Evolutionary conservation across 2,888 invertebrate species (phyloP), one percentile per base, ranked within the genome.

Genomic region (Nemapogon koenigi): DNA sequence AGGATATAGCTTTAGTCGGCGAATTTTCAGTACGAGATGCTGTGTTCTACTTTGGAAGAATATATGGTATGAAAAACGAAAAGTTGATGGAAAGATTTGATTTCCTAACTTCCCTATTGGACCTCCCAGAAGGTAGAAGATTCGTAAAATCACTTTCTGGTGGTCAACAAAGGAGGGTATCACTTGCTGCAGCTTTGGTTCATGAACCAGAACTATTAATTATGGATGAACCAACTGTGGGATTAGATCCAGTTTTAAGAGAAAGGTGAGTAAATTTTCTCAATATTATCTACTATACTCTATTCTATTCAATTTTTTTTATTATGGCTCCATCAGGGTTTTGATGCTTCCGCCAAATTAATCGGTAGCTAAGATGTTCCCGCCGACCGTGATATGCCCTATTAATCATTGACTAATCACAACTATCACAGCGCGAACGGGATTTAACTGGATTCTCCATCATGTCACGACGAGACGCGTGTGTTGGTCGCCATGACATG

Each of bases 191-290:
- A 3, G 92, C 95, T 1, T 70, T 96, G 55, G 84, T 96, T 0
- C 94, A 95, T 55, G 89, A 89, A 48, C 95, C 96, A 0, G 90
- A 94, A 59, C 66, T 96, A 18, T 73, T 96, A 17, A 94, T 96
- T 42, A 67, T 96, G 51, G 96, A 96, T 55, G 96, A 96, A 58
- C 95, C 95, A 0, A 96, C 95, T 0, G 95, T 94, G n/a, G 96
- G 95, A 0, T 81, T 96, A 41, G 96, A 96, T 73, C 95, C 95
- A 1, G 83, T 95, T 45, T 69, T 96, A 38, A 82, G 93, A 61
- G 89, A 91, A 63, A 86, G 86, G 91, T 89, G 61, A 70, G 76
- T 35, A 6, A 16, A 44, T 53, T n/a, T 11, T 7, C 17, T 35
- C 3, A 14, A 32, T 22, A 8, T 22, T 7, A 22, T 22, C 22